Evolutionary conservation across 2,797 vertebrate genomes (phyloP).

Genomic region (Odontamblyopus lacepedii): DNA sequence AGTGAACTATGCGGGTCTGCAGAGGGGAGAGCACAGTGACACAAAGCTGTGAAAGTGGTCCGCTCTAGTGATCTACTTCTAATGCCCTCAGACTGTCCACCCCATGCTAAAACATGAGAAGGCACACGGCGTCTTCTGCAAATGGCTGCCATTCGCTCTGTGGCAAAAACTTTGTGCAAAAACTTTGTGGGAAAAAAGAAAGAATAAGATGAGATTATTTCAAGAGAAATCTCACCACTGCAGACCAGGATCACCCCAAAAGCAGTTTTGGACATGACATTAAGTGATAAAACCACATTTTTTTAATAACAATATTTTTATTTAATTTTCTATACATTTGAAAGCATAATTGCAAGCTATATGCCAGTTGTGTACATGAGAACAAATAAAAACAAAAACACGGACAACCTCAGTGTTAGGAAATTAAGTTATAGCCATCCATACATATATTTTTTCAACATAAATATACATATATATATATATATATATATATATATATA

Average conservation of each 20-base stretch:
- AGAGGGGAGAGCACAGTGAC: constrained; percentile 49
- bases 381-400: no score
- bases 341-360: no score
- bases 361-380: no score
- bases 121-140: constrained; percentile 20
- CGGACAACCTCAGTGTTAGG: no score
- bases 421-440: no score
- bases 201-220: not conserved
- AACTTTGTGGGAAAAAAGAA: constrained; percentile 1
- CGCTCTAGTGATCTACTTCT: constrained; percentile 44
- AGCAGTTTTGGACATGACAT: not conserved
- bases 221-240: not conserved
- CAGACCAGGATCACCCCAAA: not conserved
- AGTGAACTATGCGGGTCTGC: constrained; percentile 49
- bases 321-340: no score
- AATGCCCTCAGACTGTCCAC: constrained; percentile 34
- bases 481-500: no score
- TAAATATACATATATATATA: no score
- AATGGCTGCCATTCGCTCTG: constrained; percentile 17
- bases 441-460: no score
- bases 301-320: no score
- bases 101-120: constrained; percentile 33
- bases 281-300: no score
- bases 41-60: constrained; percentile 36
- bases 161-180: constrained; percentile 8